Percentiles rank a stretch among this genome's conserved stretches.
Conservation (phyloP, 2,888 invertebrate species). For the Dynastes maya region DNA sequence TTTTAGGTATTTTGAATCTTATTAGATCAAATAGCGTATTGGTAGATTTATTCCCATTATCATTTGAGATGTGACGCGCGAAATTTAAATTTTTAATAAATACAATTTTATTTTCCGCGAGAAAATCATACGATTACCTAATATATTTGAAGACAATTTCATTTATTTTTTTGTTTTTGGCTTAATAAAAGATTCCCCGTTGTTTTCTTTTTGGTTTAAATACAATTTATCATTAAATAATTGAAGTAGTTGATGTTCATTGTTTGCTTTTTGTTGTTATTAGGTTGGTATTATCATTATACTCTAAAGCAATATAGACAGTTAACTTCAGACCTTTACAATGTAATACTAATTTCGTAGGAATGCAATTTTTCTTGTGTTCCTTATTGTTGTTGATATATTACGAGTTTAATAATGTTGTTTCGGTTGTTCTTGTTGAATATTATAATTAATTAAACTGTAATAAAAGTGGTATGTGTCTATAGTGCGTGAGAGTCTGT, state of each 20-base stretch:
- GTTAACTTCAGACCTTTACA: conserved; percentile 20
- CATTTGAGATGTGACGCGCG: no score
- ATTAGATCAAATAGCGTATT: no score
- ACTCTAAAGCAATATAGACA: not conserved
- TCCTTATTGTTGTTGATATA: not conserved
- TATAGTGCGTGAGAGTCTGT: conserved; percentile 20
- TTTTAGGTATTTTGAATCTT: no score
- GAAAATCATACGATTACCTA: not conserved
- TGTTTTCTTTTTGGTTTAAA: not conserved
- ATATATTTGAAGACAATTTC: not conserved
- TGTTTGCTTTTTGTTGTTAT: conserved; percentile 23
- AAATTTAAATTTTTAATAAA: not conserved
- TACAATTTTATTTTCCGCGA: not conserved
- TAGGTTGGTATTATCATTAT: conserved; percentile 16
- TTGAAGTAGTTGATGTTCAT: conserved; percentile 16
- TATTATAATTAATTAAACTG: not conserved
- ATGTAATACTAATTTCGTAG: not conserved
- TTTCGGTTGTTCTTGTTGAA: not conserved
- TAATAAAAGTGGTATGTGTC: not conserved
- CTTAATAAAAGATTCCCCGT: no score
- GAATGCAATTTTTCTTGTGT: not conserved
- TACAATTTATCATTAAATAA: conserved; percentile 10
- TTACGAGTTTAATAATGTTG: not conserved
- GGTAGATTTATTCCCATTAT: no score
- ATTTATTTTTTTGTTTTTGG: not conserved